Conservation (phyloP, 2,113 vertebrate species). For the sheep (Ovis aries) region ARS-UI_Ramb_v3.0 NC_056060.1:54501001-54501500, state of each 20-base stretch:
- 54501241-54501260: not conserved
- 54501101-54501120: not conserved
- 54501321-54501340: not conserved
- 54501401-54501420: not conserved
- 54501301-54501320: not conserved
- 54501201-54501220: not conserved
- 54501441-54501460: not conserved
- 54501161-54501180: conserved; percentile 18
- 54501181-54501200: not conserved
- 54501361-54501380: not conserved
- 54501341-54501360: not conserved
- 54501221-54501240: not conserved
- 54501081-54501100: not conserved
- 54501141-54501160: not conserved
- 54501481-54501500: not conserved
- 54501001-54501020: not conserved
- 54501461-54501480: not conserved
- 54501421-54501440: not conserved
- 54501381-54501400: not conserved
- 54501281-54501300: not conserved
- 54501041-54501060: not conserved
- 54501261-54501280: not conserved
- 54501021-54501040: not conserved
- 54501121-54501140: not conserved
- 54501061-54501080: not conserved